Conservation (phyloP, 2,113 vertebrate species). For the Bufo gargarizans region DNA sequence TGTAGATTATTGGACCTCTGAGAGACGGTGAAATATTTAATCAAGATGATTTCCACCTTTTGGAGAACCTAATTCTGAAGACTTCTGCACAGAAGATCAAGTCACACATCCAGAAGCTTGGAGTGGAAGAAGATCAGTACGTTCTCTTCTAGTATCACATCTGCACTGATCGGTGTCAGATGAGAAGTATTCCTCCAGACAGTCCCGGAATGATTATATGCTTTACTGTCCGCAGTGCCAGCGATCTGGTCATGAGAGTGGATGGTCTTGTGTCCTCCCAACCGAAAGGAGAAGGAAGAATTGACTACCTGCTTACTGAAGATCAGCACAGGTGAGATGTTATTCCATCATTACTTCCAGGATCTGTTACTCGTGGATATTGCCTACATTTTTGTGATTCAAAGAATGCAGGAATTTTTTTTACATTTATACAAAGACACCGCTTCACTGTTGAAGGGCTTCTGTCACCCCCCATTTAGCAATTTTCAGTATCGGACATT, state of each 20-base stretch:
- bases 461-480: too few relatives aligned
- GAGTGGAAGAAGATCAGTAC: slow-evolving; percentile 91
- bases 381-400: too few relatives aligned
- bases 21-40: slow-evolving; percentile 91
- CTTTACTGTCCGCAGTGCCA: slow-evolving; percentile 76
- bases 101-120: slow-evolving; percentile 86
- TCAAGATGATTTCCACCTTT: slow-evolving; percentile 94
- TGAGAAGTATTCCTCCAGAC: background rate
- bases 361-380: too few relatives aligned
- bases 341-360: background rate
- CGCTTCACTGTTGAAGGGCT: too few relatives aligned
- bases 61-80: slow-evolving; percentile 94
- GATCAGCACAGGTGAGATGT: slow-evolving; percentile 86
- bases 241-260: slow-evolving; percentile 97
- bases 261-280: slow-evolving; percentile 93
- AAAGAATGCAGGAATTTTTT: too few relatives aligned
- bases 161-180: background rate
- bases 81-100: slow-evolving; percentile 96
- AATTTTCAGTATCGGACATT: too few relatives aligned
- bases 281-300: slow-evolving; percentile 91
- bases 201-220: background rate
- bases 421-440: too few relatives aligned
- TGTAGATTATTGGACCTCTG: slow-evolving; percentile 90
- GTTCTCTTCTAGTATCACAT: slow-evolving; percentile 57
- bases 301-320: slow-evolving; percentile 87